These are phyloP conservation scores for Cromileptes altivelis DNA, from an alignment of 2,113 vertebrate species.

Conservation along the genomic window DNA sequence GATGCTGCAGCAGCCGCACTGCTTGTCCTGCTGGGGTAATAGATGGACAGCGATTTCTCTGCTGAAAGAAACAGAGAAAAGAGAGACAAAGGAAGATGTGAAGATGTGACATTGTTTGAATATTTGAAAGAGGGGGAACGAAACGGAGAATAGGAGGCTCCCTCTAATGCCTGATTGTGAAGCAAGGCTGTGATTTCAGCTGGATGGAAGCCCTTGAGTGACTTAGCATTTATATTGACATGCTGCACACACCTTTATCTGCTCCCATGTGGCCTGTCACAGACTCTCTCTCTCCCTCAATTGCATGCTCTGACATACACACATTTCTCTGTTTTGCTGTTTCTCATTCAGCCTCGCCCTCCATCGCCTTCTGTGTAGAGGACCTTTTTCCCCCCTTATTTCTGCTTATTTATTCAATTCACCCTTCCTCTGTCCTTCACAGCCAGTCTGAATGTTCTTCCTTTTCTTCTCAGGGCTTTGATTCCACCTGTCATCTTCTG, in stretches of 20 bases:
- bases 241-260: constrained; percentile 67
- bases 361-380: constrained; percentile 38
- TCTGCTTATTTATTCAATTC: constrained; percentile 55
- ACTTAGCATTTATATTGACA: constrained; percentile 72
- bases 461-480: constrained; percentile 42
- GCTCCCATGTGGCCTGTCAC: constrained; percentile 50
- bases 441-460: constrained; percentile 18
- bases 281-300: constrained; percentile 31
- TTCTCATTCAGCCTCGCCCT: constrained; percentile 48
- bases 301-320: constrained; percentile 14
- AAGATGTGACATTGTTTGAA: constrained; percentile 30
- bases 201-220: constrained; percentile 59
- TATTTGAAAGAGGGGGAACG: constrained; percentile 3
- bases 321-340: constrained; percentile 27
- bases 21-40: constrained; percentile 22
- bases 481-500: constrained; percentile 32
- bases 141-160: neutral
- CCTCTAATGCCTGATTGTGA: constrained; percentile 23
- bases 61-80: constrained; percentile 9
- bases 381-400: constrained; percentile 2
- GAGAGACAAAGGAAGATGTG: constrained; percentile 13
- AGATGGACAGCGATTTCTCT: constrained; percentile 10
- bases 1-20: constrained; percentile 35
- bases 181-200: constrained; percentile 37
- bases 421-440: constrained; percentile 60